A percentile compares a stretch with the other conserved stretches of the same genome.
phyloP scores from a whole-genome alignment of 2,113 vertebrate genomes.

The Pseudorasbora parva region DNA sequence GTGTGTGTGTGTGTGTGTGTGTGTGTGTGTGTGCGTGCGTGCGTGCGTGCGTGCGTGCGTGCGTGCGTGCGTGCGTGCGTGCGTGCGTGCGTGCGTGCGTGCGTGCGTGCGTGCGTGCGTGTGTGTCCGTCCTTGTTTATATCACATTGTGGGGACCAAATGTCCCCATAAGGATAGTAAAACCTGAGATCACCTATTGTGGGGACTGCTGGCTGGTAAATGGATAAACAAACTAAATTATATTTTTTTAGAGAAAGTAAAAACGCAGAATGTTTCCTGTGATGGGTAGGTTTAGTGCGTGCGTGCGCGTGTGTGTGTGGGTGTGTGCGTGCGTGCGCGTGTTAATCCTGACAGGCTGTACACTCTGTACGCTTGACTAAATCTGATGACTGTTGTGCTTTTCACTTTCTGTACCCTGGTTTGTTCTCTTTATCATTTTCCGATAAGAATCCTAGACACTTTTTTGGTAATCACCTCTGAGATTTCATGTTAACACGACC shows the following conservation, averaged over 20 bases:
- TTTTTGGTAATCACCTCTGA: constrained; percentile 16
- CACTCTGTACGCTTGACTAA: constrained; percentile 2
- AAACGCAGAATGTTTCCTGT: no score
- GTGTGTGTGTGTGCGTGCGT: not conserved
- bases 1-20: not conserved
- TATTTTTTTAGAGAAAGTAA: no score
- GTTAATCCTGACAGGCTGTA: not conserved
- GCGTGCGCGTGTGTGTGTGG: not conserved
- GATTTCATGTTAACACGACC: constrained; percentile 4
- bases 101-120: no score
- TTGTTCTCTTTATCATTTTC: constrained; percentile 29
- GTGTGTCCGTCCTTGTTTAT: no score
- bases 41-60: not conserved
- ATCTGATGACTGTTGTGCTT: constrained; percentile 26
- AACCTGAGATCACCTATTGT: no score
- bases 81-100: no score
- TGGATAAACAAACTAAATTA: no score
- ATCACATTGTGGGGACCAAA: no score
- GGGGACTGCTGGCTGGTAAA: no score
- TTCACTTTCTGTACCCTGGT: constrained; percentile 23
- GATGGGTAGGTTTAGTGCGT: no score
- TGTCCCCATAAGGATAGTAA: no score
- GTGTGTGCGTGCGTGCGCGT: not conserved
- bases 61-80: not conserved
- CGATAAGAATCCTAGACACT: constrained; percentile 12